Evolutionary conservation across 1,140 invertebrate genomes (phyloP).

Genomic region (Pogonognathellus flavescens): DNA sequence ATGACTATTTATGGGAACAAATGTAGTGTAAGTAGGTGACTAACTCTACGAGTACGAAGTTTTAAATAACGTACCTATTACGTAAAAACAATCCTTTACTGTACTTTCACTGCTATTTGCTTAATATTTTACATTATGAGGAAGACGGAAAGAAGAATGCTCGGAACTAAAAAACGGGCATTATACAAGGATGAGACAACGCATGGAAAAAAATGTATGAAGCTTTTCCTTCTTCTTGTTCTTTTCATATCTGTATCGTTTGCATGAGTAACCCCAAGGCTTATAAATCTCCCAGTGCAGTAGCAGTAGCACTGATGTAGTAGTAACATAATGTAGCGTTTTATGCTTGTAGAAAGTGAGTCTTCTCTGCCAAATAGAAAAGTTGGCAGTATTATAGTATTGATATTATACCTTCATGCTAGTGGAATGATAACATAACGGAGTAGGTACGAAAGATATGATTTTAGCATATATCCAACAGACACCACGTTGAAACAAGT

Average conservation of each 20-base stretch:
- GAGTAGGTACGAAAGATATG: background rate
- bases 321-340: background rate
- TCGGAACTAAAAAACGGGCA: slow-evolving; percentile 1
- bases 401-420: background rate
- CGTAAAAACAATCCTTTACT: no score
- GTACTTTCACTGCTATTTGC: background rate
- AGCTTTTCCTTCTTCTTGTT: background rate
- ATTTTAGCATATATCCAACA: no score
- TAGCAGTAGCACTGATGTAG: background rate
- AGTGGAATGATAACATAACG: background rate
- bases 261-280: slow-evolving; percentile 45
- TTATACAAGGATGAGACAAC: background rate
- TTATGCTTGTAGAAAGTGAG: slow-evolving; percentile 1
- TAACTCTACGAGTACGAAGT: no score
- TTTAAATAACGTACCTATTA: no score
- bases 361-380: slow-evolving; percentile 39
- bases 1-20: no score
- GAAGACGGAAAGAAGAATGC: slow-evolving; percentile 20
- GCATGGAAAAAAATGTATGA: background rate
- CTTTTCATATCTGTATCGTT: slow-evolving; percentile 1
- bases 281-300: slow-evolving; percentile 17
- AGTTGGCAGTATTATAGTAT: background rate
- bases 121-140: background rate
- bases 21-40: no score
- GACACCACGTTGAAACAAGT: no score